Conservation (phyloP, 1,140 invertebrate species). For the Trinorchestia longiramus region DNA sequence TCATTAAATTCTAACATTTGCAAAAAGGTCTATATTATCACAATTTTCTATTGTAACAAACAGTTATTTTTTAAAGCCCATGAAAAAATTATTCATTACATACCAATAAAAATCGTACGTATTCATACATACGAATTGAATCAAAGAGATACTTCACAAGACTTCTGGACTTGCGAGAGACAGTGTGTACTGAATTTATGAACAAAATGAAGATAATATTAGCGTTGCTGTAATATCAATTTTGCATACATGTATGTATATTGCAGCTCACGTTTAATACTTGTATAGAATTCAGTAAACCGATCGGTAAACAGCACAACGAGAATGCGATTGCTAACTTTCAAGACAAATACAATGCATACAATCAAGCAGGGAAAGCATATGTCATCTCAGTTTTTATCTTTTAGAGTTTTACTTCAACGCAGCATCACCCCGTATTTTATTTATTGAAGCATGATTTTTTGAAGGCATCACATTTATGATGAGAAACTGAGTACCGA, state of each 20-base stretch:
- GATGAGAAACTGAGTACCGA: neutral
- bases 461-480: too few species aligned
- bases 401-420: neutral
- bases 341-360: neutral
- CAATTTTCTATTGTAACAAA: too few species aligned
- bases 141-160: neutral
- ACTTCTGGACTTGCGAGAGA: neutral
- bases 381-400: neutral
- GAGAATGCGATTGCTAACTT: neutral
- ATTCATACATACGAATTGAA: neutral
- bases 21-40: too few species aligned
- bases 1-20: too few species aligned
- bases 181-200: neutral
- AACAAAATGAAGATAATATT: neutral
- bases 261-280: neutral
- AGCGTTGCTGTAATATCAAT: neutral
- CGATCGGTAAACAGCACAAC: neutral
- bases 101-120: too few species aligned
- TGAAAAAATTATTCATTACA: too few species aligned
- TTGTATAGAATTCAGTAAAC: neutral
- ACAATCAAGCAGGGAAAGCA: neutral
- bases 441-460: neutral
- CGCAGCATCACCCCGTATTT: neutral
- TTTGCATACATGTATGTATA: neutral
- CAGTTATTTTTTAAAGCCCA: too few species aligned